Evolutionary conservation across 2,888 invertebrate genomes (phyloP), one percentile per base, ranked within the genome.

Genomic region (Lasius platythorax): DNA sequence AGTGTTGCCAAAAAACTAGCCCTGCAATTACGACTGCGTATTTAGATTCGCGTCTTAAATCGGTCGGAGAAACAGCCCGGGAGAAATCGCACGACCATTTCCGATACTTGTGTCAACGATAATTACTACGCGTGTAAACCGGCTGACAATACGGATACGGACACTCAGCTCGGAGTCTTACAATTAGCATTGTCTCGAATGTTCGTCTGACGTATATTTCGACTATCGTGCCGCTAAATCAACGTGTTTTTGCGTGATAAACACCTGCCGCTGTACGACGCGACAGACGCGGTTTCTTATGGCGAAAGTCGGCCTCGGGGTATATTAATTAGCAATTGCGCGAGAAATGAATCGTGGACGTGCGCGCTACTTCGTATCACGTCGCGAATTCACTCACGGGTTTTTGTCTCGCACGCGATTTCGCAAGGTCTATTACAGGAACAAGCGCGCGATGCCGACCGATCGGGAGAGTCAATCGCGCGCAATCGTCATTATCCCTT

Each of bases 71-170:
- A 43, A 76, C 43, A 70, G 37, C 53, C 75, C 85, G 82, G 30
- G 76, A 72, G 58, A 46, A 64, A 74, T 66, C 56, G 78, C 46
- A 74, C 74, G 40, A 74, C 72, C 72, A 84, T 82, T 82, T 68
- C 58, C 74, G 85, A 73, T 89, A 88, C 85, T 67, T 70, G 83
- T 93, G 92, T 93, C 91, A 53, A 91, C 89, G 91, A 89, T 93
- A 93, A 93, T 93, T 92, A 89, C 88, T 92, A 93, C 92, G 93
- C 90, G 91, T 93, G 93, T 93, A 86, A 86, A 53, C 56, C 78
- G 87, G 78, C 73, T 84, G 83, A 87, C 87, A 88, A 85, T 72
- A 67, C 74, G 58, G 66, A n/a, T 58, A 40, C 66, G 63, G 66
- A 33, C 46, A 40, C 3, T 43, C 28, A 63, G 23, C 23, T 23